Evolutionary conservation across 64 coral and sea anemone species (phyloP), one percentile per base, ranked within the genome.

Genomic region (Stylophora pistillata): DNA sequence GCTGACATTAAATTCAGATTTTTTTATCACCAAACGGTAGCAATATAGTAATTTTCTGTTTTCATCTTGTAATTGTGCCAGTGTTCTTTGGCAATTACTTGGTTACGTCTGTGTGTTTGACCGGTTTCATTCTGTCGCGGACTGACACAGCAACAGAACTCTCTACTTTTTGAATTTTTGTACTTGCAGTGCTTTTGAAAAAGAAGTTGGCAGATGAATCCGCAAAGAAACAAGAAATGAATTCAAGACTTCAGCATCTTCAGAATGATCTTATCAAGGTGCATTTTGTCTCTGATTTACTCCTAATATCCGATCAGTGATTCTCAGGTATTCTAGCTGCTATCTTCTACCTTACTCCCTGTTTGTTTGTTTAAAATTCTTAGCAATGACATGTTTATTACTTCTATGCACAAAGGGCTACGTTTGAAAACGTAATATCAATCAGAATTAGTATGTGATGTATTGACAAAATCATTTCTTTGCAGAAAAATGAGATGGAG

Each of bases 211-310:
- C 94, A 28, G 90, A 95, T 68, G 94, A 95, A 86, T 92, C 94
- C 34, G 85, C 89, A 10, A 95, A 92, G 73, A 95, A 76, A 63
- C 89, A 92, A 71, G 94, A 95, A 77, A 79, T 95, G 3, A 86
- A 95, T 29, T 62, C 76, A 27, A 83, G 94, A 53, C 74, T 91
- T 30, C 89, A 92, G 33, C 89, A 83, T 71, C 94, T 95, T 27
- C 94, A 95, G 54, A 95, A 95, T 85, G 94, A 95, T 2, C 89
- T 95, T 13, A 95, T 95, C 58, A 95, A 86, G 94, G 94, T 92
- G 74, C 12, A 27, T 53, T 53, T 53, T 13, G 28, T 7, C 17
- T 0, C 59, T 12, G 23, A 25, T 68, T 25, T 11, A 25, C 64
- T 26, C 23, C 12, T 68, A 9, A 68, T n/a, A 11, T 28, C 26